Conservation (phyloP, 1,140 invertebrate genomes). For the Berghia stephanieae region DNA sequence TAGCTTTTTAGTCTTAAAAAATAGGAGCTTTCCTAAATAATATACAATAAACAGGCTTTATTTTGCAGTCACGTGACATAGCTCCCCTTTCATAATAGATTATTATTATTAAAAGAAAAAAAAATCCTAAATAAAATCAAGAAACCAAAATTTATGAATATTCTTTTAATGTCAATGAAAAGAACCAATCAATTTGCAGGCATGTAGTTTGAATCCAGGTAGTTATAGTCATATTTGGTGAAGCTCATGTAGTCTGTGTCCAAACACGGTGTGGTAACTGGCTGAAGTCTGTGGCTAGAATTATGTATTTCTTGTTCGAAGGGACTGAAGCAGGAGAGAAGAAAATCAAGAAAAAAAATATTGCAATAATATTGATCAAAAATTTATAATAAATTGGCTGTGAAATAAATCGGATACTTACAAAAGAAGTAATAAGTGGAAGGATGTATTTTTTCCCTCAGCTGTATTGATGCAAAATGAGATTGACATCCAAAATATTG, state of each 20-base stretch:
- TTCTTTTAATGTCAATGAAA: not conserved
- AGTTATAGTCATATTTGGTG: slow-evolving; percentile 62
- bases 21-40: no score
- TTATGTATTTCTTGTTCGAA: slow-evolving; percentile 59
- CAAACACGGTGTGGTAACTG: slow-evolving; percentile 43
- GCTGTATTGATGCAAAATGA: no score
- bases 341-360: slow-evolving; percentile 1
- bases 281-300: slow-evolving; percentile 59
- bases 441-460: no score
- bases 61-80: no score
- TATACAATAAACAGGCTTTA: no score
- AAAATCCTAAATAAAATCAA: no score
- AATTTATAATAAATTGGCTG: not conserved
- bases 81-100: no score
- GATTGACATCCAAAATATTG: no score
- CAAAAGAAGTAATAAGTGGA: not conserved
- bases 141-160: no score
- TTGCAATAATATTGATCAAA: not conserved
- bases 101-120: no score
- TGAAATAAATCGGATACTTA: not conserved
- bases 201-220: slow-evolving; percentile 68
- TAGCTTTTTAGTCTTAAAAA: no score
- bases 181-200: slow-evolving; percentile 54
- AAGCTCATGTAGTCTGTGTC: slow-evolving; percentile 63
- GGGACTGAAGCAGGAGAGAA: slow-evolving; percentile 45